Conservation (phyloP, 2,888 invertebrate species). For the Andrena fulva region DNA sequence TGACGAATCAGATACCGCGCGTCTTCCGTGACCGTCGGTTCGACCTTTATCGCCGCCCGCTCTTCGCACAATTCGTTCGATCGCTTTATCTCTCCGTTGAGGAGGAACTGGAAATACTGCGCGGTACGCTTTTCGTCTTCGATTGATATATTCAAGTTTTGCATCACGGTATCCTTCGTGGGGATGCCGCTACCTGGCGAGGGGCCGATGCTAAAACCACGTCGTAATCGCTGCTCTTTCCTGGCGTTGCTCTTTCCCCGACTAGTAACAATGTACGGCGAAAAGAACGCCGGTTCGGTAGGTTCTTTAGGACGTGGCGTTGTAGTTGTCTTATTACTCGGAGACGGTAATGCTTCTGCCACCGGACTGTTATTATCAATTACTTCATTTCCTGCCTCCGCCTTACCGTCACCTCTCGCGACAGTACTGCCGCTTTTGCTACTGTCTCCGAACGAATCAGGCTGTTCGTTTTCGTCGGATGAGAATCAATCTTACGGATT, state of each 20-base stretch:
- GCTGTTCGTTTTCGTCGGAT: constrained; percentile 30
- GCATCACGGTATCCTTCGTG: constrained; percentile 78
- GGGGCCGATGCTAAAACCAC: constrained; percentile 58
- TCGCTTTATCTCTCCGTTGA: constrained; percentile 86
- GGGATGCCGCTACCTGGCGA: constrained; percentile 69
- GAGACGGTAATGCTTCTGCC: neutral
- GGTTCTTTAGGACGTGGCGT: neutral
- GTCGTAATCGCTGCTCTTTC: constrained; percentile 83
- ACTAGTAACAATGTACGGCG: constrained; percentile 87
- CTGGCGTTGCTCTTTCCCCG: constrained; percentile 88
- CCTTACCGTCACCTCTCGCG: neutral
- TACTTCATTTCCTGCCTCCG: neutral
- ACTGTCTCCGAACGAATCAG: neutral
- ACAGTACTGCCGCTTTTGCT: neutral
- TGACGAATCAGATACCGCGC: constrained; percentile 88
- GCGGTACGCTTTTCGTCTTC: constrained; percentile 81
- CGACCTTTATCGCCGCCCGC: constrained; percentile 86
- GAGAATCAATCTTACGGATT: constrained; percentile 47
- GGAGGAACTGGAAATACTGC: constrained; percentile 83
- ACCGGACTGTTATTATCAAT: neutral
- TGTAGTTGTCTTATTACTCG: neutral
- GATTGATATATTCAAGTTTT: constrained; percentile 76
- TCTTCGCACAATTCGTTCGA: constrained; percentile 86
- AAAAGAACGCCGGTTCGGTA: constrained; percentile 71
- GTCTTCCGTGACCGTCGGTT: constrained; percentile 85